Conservation (phyloP, 2,888 invertebrate genomes). For the Amphipyra tragopoginis region DNA sequence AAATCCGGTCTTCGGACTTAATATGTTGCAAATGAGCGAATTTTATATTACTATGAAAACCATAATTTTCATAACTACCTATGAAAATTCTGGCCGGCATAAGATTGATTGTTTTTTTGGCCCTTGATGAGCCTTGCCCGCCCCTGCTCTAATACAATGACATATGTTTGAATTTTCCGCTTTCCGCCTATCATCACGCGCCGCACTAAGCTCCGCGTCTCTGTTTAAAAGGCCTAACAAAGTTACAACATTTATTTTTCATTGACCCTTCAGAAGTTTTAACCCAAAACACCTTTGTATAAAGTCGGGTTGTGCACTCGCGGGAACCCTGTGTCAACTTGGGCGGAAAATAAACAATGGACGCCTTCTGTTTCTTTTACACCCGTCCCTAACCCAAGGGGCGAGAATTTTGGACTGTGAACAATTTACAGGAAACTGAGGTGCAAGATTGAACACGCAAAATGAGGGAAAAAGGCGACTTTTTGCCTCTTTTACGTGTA, state of each 20-base stretch:
- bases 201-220: too few species aligned
- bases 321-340: constrained; percentile 13
- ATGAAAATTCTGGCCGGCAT: too few species aligned
- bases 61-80: too few species aligned
- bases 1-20: too few species aligned
- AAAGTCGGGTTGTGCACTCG: neutral
- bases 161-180: too few species aligned
- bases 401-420: constrained; percentile 38
- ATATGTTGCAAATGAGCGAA: too few species aligned
- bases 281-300: constrained; percentile 21
- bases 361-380: constrained; percentile 29
- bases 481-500: too few species aligned
- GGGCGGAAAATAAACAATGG: constrained; percentile 39
- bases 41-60: too few species aligned
- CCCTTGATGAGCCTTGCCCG: too few species aligned
- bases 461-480: constrained; percentile 12
- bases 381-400: constrained; percentile 17
- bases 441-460: constrained; percentile 44
- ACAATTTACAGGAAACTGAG: constrained; percentile 37
- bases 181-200: too few species aligned
- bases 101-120: too few species aligned
- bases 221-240: neutral
- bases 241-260: constrained; percentile 19
- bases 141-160: too few species aligned
- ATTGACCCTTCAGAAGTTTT: constrained; percentile 9